Conservation (phyloP, 1,140 invertebrate genomes). For the Magallana angulata region DNA sequence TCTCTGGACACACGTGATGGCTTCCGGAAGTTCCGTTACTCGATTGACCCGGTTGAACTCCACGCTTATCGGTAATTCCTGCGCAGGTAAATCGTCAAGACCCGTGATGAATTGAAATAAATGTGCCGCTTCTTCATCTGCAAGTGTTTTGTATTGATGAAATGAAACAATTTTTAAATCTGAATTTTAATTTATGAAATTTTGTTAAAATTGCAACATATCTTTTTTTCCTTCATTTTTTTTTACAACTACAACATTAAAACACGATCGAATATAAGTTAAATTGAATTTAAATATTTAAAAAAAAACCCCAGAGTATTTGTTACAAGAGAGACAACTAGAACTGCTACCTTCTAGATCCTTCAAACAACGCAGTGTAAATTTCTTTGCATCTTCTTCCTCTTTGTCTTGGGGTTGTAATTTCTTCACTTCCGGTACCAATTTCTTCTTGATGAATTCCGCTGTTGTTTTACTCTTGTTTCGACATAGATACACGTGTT, state of each 20-base stretch:
- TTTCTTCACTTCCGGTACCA: constrained; percentile 51
- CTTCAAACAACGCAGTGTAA: constrained; percentile 53
- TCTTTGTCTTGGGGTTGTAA: constrained; percentile 43
- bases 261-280: too few relatives aligned
- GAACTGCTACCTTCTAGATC: constrained; percentile 55
- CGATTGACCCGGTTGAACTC: constrained; percentile 57
- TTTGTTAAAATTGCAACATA: too few relatives aligned
- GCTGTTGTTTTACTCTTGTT: constrained; percentile 56
- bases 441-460: constrained; percentile 50
- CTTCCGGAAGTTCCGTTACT: constrained; percentile 56
- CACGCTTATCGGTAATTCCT: constrained; percentile 58
- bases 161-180: too few relatives aligned
- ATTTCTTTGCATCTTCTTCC: constrained; percentile 60
- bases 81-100: constrained; percentile 57
- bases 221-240: too few relatives aligned
- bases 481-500: constrained; percentile 44
- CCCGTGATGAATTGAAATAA: constrained; percentile 67
- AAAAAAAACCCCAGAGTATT: too few relatives aligned
- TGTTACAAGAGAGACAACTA: background rate
- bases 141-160: background rate
- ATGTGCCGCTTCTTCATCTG: constrained; percentile 59
- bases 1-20: constrained; percentile 61
- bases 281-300: too few relatives aligned
- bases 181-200: too few relatives aligned
- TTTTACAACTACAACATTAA: too few relatives aligned